phyloP scores from a whole-genome alignment of 2,797 vertebrate genomes.

The Eupleurogrammus muticus region DNA sequence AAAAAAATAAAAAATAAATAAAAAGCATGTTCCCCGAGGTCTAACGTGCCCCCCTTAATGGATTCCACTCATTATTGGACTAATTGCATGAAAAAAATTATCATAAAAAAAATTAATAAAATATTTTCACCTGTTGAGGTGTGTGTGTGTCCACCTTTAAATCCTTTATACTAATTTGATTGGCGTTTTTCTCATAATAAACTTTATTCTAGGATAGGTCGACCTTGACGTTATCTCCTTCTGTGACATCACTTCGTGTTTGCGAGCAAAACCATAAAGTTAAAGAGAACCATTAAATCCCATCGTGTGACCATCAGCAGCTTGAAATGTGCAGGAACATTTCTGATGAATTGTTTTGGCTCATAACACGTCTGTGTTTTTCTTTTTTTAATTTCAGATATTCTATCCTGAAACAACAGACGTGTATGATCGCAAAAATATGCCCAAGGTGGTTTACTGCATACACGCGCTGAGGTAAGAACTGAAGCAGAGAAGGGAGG shows the following conservation, averaged over 20 bases:
- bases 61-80: no score
- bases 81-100: no score
- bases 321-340: slow-evolving; percentile 2
- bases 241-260: neutral
- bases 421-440: slow-evolving; percentile 99
- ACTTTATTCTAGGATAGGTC: neutral
- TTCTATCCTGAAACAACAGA: slow-evolving; percentile 99
- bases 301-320: neutral
- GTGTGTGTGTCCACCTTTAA: no score
- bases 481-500: neutral
- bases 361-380: slow-evolving; percentile 36
- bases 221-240: neutral
- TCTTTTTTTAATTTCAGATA: slow-evolving; percentile 91
- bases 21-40: no score
- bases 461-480: slow-evolving; percentile 96
- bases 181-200: slow-evolving; percentile 1
- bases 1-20: no score
- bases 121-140: no score
- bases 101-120: no score
- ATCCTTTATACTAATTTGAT: neutral
- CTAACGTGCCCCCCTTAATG: no score
- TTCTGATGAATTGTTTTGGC: neutral
- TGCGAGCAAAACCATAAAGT: neutral
- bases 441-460: slow-evolving; percentile 98
- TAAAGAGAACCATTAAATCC: neutral